A percentile compares a stretch with the other conserved stretches of the same genome.
Conservation (phyloP, 2,113 vertebrate genomes). For the Salvelinus alpinus region DNA sequence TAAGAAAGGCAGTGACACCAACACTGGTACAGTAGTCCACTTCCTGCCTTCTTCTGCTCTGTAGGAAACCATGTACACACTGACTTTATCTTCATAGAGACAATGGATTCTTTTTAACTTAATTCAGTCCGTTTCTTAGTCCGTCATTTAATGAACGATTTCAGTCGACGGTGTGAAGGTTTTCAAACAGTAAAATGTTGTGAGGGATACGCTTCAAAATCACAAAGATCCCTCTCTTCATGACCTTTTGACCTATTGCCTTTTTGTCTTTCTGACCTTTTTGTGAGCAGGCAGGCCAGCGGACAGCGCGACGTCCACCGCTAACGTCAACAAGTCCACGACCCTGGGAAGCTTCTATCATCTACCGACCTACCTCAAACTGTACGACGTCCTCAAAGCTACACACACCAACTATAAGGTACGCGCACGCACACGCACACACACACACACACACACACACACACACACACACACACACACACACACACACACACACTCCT, state of each 20-base stretch:
- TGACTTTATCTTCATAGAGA: too few relatives aligned
- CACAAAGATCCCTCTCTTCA: too few relatives aligned
- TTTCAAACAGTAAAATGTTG: not conserved
- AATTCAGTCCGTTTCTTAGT: not conserved
- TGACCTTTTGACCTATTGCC: too few relatives aligned
- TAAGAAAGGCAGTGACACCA: conserved; percentile 85
- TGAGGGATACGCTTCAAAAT: too few relatives aligned
- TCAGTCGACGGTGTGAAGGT: not conserved
- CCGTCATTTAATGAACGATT: not conserved
- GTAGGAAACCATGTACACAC: too few relatives aligned
- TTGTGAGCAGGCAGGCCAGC: conserved; percentile 78
- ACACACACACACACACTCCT: not conserved
- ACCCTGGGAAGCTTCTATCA: conserved; percentile 93
- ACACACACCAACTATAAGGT: conserved; percentile 98
- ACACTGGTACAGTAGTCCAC: conserved; percentile 74
- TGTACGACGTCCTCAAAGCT: conserved; percentile 95
- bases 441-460: not conserved
- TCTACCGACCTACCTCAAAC: conserved; percentile 92
- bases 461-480: not conserved
- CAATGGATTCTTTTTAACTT: too few relatives aligned
- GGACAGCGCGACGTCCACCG: conserved; percentile 77
- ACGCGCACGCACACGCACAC: not conserved
- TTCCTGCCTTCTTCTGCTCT: too few relatives aligned
- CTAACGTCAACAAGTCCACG: conserved; percentile 85
- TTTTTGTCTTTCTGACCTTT: not conserved